These are phyloP conservation scores for Sinopyrophorus schimmeli DNA, from an alignment of 2,888 invertebrate genomes.

Conservation along the genomic window DNA sequence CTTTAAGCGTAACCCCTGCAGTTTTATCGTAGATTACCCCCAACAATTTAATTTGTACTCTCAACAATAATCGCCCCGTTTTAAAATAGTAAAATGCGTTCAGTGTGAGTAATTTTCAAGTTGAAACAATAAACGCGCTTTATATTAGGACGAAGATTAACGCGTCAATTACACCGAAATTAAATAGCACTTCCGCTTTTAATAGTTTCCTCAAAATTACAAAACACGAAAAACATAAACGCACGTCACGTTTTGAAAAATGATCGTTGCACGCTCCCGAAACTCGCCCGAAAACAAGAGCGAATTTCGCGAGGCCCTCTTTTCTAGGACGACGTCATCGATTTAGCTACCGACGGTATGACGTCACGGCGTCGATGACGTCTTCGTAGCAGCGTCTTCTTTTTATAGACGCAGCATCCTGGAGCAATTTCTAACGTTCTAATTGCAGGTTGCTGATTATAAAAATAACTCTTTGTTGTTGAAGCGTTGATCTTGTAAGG, in stretches of 20 bases:
- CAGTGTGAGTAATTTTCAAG: constrained; percentile 1
- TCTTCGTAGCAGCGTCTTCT: background rate
- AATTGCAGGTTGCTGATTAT: constrained; percentile 6
- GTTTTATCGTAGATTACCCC: too few species aligned
- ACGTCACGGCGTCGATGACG: constrained; percentile 14
- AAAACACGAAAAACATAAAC: too few species aligned
- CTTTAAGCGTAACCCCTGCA: too few species aligned
- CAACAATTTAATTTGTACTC: background rate
- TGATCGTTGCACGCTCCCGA: too few species aligned
- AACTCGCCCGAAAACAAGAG: background rate
- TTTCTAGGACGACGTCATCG: constrained; percentile 17
- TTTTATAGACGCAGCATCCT: constrained; percentile 8
- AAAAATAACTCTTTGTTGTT: too few species aligned
- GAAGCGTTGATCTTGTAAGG: too few species aligned
- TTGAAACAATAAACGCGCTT: too few species aligned
- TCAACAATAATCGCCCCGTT: background rate
- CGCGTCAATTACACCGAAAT: too few species aligned
- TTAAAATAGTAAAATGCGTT: constrained; percentile 1
- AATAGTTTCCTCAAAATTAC: too few species aligned
- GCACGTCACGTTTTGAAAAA: too few species aligned
- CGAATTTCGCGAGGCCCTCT: constrained; percentile 2
- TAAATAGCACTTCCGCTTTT: too few species aligned
- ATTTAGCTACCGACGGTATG: constrained; percentile 6
- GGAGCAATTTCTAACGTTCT: constrained; percentile 5
- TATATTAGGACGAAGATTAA: too few species aligned